Base-by-base conservation (phyloP, 1,140 invertebrate genomes). In the Diuraphis noxia region DNA sequence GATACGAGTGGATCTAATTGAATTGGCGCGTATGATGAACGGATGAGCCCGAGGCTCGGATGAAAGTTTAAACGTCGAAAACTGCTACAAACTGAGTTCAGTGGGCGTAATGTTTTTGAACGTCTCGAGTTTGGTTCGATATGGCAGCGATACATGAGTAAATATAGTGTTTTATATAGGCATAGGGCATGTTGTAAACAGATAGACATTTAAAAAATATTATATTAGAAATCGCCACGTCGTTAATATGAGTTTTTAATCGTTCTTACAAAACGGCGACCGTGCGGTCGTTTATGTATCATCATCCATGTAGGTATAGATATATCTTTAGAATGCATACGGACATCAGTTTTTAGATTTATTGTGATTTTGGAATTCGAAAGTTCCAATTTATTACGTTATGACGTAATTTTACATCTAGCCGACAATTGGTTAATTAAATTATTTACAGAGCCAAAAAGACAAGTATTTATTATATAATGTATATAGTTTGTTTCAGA, bases 1-100 rank as follows among this genome's bases (percentile, higher is more conserved):
- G 13, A n/a, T 41, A 30, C 41, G 82, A 85, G 82, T 85, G 82
- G 41, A 85, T 85, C 82, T 86, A 86, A 86, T 49, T 86, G 84
- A 86, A 86, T 49, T 43, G 40, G 41, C 34, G n/a, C 30, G 40
- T 81, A 81, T 41, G 41, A 40, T 34, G 41, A 2, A 46, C 82
- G 36, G 36, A 82, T 38, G 82, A 85, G 82, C 84, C 84, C 34
- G 84, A 19, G 84, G 84, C 84, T 49, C 84, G n/a, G 84, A 72
- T 72, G 56, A 86, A 49, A 86, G 84, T 86, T 8, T 85, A 49
- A 34, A 34, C 25, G 7, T 46, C n/a, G 25, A 86, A 86, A 86
- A 86, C n/a, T 46, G 9, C n/a, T 49, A 13, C 84, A 34, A 46
- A 5, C 21, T 34, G 21, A 43, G 82, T 46, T 34, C 13, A 30